Evolutionary conservation across 2,113 vertebrate genomes (phyloP).

Genomic region (Oreocharis arfaki): DNA sequence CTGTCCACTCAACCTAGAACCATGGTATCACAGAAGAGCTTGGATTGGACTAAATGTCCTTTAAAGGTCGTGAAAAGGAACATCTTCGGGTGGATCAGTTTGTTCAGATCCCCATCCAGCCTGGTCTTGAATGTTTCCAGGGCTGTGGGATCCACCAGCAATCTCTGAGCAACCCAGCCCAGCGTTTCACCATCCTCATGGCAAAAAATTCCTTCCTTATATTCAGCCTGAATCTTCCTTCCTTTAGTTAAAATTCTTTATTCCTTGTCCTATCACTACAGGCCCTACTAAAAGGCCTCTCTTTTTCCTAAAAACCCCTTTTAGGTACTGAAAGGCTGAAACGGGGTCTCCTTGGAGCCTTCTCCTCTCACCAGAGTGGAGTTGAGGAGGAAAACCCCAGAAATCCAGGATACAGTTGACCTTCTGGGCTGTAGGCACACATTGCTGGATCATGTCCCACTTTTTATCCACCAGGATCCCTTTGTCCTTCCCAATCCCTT

Average conservation of each 20-base stretch:
- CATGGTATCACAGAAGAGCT: neutral
- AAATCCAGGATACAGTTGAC: accelerated
- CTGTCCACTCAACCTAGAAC: neutral
- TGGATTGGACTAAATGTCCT: neutral
- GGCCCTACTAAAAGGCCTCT: neutral
- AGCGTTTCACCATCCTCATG: accelerated
- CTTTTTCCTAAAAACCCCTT: neutral
- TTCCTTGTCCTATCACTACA: neutral
- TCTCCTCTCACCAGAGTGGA: neutral
- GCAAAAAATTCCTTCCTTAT: neutral
- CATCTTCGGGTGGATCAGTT: neutral
- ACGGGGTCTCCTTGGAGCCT: neutral
- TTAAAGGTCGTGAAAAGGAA: neutral
- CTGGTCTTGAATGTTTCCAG: neutral
- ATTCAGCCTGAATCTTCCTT: neutral
- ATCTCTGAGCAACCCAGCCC: neutral
- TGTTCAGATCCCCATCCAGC: neutral
- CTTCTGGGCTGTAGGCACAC: accelerated
- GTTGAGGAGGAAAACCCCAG: neutral
- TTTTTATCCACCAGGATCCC: neutral
- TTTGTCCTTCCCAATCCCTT: neutral
- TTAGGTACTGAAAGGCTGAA: neutral
- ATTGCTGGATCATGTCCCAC: neutral
- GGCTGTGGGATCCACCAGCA: neutral
- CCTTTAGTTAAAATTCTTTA: neutral